Evolutionary conservation across 2,797 vertebrate species (phyloP).

Genomic region (Notamacropus eugenii): DNA sequence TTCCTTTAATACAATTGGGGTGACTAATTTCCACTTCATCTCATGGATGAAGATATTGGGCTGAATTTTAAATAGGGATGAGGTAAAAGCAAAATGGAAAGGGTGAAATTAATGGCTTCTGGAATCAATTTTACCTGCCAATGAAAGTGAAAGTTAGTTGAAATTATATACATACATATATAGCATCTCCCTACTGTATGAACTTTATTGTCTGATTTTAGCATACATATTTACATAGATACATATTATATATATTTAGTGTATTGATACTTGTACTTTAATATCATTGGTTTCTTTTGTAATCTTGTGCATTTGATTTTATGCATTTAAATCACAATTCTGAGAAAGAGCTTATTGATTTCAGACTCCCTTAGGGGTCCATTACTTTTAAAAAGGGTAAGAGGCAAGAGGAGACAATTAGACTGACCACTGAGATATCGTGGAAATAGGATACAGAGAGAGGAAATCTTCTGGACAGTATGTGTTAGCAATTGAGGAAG

Average conservation of each 20-base stretch:
- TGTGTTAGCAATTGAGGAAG: neutral
- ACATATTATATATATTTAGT: neutral
- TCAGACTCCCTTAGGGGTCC: neutral
- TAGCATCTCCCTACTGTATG: neutral
- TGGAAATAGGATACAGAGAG: neutral
- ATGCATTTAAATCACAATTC: neutral
- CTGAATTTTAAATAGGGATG: neutral
- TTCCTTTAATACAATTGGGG: neutral
- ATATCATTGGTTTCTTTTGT: neutral
- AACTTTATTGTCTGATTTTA: neutral
- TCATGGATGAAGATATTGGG: neutral
- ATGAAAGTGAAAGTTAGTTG: neutral
- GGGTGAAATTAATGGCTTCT: neutral
- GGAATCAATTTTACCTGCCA: neutral
- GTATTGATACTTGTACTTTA: neutral
- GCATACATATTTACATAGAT: neutral
- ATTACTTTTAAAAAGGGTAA: neutral
- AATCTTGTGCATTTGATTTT: neutral
- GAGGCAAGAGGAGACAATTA: neutral
- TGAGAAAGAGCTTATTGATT: neutral
- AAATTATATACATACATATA: neutral
- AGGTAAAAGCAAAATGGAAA: neutral
- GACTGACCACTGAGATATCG: neutral
- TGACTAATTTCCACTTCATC: neutral
- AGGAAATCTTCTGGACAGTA: neutral